phyloP scores from a whole-genome alignment of 2,888 invertebrate species.

The Lasioglossum villosulum region DNA sequence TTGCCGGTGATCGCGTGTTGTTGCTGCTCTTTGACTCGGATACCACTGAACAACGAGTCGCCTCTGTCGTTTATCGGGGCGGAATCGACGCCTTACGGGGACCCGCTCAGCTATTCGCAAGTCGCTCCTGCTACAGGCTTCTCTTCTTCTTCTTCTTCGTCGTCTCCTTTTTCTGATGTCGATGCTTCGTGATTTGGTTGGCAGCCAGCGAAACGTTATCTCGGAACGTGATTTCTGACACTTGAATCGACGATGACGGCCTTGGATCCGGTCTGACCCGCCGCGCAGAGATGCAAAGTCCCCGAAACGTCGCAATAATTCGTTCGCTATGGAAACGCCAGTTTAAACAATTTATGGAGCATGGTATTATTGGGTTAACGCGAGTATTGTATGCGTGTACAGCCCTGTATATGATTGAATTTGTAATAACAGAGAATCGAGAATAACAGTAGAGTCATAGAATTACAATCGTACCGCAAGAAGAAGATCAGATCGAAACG shows the following conservation, averaged over 20 bases:
- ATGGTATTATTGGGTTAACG: too few species aligned
- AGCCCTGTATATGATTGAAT: too few species aligned
- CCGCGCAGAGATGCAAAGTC: background rate
- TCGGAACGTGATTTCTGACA: background rate
- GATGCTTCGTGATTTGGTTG: background rate
- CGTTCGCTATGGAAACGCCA: background rate
- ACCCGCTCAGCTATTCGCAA: slow-evolving; percentile 17
- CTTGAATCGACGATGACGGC: background rate
- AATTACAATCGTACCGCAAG: too few species aligned
- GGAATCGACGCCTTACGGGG: slow-evolving; percentile 42
- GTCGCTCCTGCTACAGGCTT: slow-evolving; percentile 20
- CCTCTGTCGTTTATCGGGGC: slow-evolving; percentile 44
- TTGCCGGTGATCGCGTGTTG: slow-evolving; percentile 24
- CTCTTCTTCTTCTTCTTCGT: background rate
- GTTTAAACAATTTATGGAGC: background rate
- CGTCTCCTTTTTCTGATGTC: background rate
- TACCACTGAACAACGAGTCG: background rate
- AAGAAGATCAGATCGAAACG: too few species aligned
- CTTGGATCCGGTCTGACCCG: background rate
- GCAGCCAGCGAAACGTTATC: background rate
- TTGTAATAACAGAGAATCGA: too few species aligned
- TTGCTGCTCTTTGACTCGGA: slow-evolving; percentile 18
- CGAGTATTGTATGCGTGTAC: too few species aligned
- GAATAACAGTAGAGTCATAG: too few species aligned
- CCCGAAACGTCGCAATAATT: background rate